Base-by-base conservation (phyloP, 2,113 vertebrate species). In the Ptychochromis oligacanthus region DNA sequence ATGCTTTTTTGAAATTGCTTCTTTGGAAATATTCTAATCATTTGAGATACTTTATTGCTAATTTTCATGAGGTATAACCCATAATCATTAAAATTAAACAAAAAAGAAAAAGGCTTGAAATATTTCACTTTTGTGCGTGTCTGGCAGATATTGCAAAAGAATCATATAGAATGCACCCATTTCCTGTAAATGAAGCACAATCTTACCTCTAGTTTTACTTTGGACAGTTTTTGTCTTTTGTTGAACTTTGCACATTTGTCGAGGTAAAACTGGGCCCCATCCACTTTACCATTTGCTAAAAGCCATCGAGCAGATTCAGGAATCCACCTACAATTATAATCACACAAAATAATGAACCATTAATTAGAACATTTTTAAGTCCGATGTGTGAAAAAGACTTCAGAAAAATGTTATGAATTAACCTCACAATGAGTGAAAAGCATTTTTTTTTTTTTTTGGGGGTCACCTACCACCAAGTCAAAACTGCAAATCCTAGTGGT, bases 241-340 rank as follows among this genome's bases (percentile, higher is more conserved):
- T 98, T 98, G 46, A 95, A 83, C 22, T 78, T 92, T 43, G 97
- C 96, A 87, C 97, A 98, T 81, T 52, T 95, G 20, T 96, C 85
- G 49, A 98, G 93, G 83, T 96, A 96, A 64, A 62, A 90, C 52
- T 95, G 95, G 17, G 97, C 97, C 54, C 85, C 81, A 7, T 95
- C 88, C 80, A 94, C 90, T 74, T 92, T 92, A 22, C 96, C 96
- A 1, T 95, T 96, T 36, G 95, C 96, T 83, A 97, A 93, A 76
- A 98, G 96, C 97, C 97, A 98, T 13, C 97, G 94, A 2, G 97
- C 96, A 26, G 97, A 99, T 89, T 98, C 97, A 46, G 97, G 97
- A 60, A 98, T 88, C 97, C 97, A 97, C 96, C 97, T 98, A 24
- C 9, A 43, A 34, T 15, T 9, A 60, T 0, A 49, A 1, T 17